Evolutionary conservation across 2,888 invertebrate species (phyloP), one percentile per base, ranked within the genome.

Genomic region (Eumerus sabulonum): DNA sequence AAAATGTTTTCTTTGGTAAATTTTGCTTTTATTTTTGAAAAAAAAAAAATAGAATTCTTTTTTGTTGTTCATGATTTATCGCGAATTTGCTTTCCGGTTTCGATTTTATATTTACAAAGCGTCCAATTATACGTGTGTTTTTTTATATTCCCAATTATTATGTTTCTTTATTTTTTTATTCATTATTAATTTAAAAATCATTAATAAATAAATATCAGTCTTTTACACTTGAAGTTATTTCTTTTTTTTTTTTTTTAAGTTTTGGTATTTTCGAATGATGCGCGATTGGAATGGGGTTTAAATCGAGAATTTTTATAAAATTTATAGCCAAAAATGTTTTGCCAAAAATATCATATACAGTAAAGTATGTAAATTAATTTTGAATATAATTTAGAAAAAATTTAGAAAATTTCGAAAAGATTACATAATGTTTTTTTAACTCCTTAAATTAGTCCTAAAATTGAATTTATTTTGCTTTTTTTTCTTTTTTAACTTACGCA

Each of bases 241-340:
- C 82, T 67, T 64, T 60, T 53, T 64, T 53, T 40, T 27, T 27
- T 27, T 27, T 27, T 7, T 27, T 27, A 4, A 2, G 27, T 54
- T n/a, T 38, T 11, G 27, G 51, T 36, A 35, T 36, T 40, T 51
- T 81, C 64, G 48, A 81, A 62, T 71, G 60, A 62, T 71, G 59
- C 72, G 62, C 71, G 66, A 57, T 74, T 70, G 40, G 36, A 64
- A 44, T 62, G n/a, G n/a, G n/a, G n/a, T n/a, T n/a, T n/a, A n/a
- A n/a, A n/a, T 76, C 47, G 53, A 63, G 56, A 54, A 51, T 54
- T 40, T 86, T 84, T 85, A 74, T 27, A 86, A 85, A 83, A 82
- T 85, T 84, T 87, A 85, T 85, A 85, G 85, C 85, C 85, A 85
- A 85, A 82, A 82, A 82, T 82, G 62, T 77, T 40, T 63, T 82